Evolutionary conservation across 2,888 invertebrate genomes (phyloP).

Genomic region (Byasa hedistus): DNA sequence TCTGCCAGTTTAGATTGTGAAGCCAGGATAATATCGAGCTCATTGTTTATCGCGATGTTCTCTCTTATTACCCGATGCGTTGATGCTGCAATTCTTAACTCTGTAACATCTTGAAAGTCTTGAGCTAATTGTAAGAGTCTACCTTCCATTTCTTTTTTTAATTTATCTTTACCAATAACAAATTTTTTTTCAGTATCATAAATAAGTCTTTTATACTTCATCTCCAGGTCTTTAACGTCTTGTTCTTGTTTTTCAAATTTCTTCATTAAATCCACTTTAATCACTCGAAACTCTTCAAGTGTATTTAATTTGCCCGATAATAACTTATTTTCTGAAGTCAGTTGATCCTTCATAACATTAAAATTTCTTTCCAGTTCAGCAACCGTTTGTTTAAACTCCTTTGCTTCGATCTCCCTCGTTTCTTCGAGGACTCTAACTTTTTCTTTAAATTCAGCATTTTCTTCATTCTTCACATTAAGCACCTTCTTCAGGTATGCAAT

Average conservation of each 20-base stretch:
- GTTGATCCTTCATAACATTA: constrained; percentile 88
- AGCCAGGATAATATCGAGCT: constrained; percentile 84
- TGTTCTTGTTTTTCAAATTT: constrained; percentile 91
- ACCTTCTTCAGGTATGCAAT: constrained; percentile 89
- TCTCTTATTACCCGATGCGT: constrained; percentile 92
- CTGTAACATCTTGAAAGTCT: constrained; percentile 92
- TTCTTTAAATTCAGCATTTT: constrained; percentile 83
- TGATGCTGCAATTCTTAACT: constrained; percentile 91
- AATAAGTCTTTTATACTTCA: constrained; percentile 87
- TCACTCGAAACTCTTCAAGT: constrained; percentile 93
- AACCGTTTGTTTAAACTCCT: constrained; percentile 82
- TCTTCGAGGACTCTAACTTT: constrained; percentile 87
- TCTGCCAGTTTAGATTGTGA: constrained; percentile 82
- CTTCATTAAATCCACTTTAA: constrained; percentile 89
- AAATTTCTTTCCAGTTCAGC: constrained; percentile 86
- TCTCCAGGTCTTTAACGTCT: constrained; percentile 86
- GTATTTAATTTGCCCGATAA: constrained; percentile 92
- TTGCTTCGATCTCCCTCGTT: constrained; percentile 83
- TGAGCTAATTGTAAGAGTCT: constrained; percentile 88
- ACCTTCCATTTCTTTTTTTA: constrained; percentile 93
- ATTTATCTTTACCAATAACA: constrained; percentile 87
- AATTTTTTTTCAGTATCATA: constrained; percentile 88
- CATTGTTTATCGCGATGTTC: constrained; percentile 89
- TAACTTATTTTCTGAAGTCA: constrained; percentile 92
- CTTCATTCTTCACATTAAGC: constrained; percentile 84